Evolutionary conservation across 2,113 vertebrate genomes (phyloP).

Genomic region (Phyllopteryx taeniolatus): DNA sequence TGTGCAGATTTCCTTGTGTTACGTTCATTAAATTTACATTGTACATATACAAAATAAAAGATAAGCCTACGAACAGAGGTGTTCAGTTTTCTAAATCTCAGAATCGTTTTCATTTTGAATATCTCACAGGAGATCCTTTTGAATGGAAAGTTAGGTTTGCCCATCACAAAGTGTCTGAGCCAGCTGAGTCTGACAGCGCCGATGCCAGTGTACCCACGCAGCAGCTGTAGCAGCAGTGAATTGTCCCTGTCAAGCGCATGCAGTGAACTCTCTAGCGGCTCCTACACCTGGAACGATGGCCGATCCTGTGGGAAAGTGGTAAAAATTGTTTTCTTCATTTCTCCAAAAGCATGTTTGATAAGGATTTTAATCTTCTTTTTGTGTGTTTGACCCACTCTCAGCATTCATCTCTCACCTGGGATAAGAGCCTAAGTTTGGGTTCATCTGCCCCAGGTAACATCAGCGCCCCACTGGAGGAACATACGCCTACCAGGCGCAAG

Average conservation of each 20-base stretch:
- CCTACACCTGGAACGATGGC: slow-evolving; percentile 86
- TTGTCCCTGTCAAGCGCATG: slow-evolving; percentile 89
- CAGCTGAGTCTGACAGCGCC: slow-evolving; percentile 73
- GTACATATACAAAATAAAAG: neutral
- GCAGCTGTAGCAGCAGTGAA: slow-evolving; percentile 90
- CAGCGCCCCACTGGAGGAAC: slow-evolving; percentile 78
- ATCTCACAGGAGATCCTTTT: slow-evolving; percentile 75
- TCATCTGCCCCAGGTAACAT: slow-evolving; percentile 84
- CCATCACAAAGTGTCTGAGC: slow-evolving; percentile 76
- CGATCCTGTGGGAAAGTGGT: slow-evolving; percentile 82
- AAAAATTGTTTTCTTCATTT: slow-evolving; percentile 24
- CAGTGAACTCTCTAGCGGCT: slow-evolving; percentile 91
- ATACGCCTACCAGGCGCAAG: slow-evolving; percentile 80
- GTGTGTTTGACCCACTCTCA: slow-evolving; percentile 10
- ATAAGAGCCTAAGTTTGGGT: slow-evolving; percentile 83
- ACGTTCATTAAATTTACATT: slow-evolving; percentile 24
- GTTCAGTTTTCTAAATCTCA: neutral
- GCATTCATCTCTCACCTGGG: slow-evolving; percentile 82
- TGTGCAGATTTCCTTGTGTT: neutral
- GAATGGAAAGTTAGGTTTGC: slow-evolving; percentile 74
- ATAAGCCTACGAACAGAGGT: neutral
- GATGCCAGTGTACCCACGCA: slow-evolving; percentile 75
- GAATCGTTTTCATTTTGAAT: neutral
- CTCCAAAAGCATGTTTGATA: neutral
- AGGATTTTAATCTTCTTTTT: neutral